These are phyloP conservation scores for Ennomos fuscantarius DNA, from an alignment of 2,888 invertebrate species.

Conservation along the genomic window DNA sequence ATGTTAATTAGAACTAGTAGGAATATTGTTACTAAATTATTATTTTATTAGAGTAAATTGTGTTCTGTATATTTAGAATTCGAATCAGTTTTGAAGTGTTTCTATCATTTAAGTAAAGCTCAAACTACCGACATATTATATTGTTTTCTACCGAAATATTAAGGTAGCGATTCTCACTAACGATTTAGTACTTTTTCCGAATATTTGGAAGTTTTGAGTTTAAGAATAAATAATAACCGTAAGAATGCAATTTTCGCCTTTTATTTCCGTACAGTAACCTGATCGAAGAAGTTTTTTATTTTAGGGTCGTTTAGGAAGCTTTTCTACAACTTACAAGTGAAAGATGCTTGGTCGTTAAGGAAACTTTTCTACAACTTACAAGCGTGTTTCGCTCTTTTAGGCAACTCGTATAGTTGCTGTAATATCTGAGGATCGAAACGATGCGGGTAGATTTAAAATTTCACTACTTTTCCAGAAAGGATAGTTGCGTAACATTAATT, in stretches of 20 bases:
- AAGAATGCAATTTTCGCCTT: slow-evolving; percentile 55
- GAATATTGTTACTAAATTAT: slow-evolving; percentile 76
- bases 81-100: slow-evolving; percentile 68
- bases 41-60: slow-evolving; percentile 76
- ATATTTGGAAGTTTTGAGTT: slow-evolving; percentile 66
- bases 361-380: too few relatives aligned
- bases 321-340: too few relatives aligned
- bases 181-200: slow-evolving; percentile 69
- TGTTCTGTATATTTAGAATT: slow-evolving; percentile 78
- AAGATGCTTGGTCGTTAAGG: too few relatives aligned
- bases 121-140: slow-evolving; percentile 58
- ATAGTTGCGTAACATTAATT: too few relatives aligned
- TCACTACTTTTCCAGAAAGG: too few relatives aligned
- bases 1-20: slow-evolving; percentile 74
- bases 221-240: slow-evolving; percentile 77
- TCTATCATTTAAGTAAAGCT: slow-evolving; percentile 72
- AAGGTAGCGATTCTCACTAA: slow-evolving; percentile 57
- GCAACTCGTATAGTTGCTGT: too few relatives aligned
- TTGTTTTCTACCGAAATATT: slow-evolving; percentile 46
- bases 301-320: too few relatives aligned
- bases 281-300: too few relatives aligned
- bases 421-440: too few relatives aligned
- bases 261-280: slow-evolving; percentile 33
- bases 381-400: too few relatives aligned
- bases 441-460: too few relatives aligned